Conservation (phyloP, 2,888 invertebrate species). For the Machimus rusticus region DNA sequence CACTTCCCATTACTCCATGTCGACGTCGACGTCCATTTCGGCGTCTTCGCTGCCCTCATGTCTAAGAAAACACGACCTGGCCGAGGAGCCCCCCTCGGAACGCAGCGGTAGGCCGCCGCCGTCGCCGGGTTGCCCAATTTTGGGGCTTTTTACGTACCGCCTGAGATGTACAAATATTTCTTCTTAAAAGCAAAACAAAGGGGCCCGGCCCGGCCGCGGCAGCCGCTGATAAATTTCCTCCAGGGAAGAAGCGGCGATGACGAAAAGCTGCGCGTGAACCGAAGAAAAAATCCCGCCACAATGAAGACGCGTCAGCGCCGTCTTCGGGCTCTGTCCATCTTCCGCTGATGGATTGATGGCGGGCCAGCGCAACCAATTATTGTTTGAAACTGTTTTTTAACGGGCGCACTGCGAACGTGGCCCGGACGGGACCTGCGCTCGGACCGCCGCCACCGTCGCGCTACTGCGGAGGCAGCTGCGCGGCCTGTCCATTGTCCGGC, state of each 20-base stretch:
- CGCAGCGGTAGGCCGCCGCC: not conserved
- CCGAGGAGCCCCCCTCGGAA: not conserved
- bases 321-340: not conserved
- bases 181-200: not conserved
- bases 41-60: not conserved
- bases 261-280: not conserved
- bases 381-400: not conserved
- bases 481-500: not conserved
- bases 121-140: not conserved
- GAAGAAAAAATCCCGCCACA: not conserved
- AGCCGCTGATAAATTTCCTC: not conserved
- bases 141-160: not conserved
- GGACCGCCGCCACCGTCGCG: not conserved
- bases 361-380: slow-evolving; percentile 25
- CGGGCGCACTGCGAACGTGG: not conserved
- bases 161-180: not conserved
- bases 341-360: slow-evolving; percentile 16
- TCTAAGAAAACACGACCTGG: not conserved
- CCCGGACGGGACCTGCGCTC: not conserved
- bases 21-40: not conserved
- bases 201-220: not conserved
- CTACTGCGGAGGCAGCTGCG: not conserved
- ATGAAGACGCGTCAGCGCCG: not conserved
- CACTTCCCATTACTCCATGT: not conserved
- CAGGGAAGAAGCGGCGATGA: not conserved